These are phyloP conservation scores for Venustaconcha ellipsiformis DNA, from an alignment of 1,140 invertebrate genomes.

Conservation along the genomic window DNA sequence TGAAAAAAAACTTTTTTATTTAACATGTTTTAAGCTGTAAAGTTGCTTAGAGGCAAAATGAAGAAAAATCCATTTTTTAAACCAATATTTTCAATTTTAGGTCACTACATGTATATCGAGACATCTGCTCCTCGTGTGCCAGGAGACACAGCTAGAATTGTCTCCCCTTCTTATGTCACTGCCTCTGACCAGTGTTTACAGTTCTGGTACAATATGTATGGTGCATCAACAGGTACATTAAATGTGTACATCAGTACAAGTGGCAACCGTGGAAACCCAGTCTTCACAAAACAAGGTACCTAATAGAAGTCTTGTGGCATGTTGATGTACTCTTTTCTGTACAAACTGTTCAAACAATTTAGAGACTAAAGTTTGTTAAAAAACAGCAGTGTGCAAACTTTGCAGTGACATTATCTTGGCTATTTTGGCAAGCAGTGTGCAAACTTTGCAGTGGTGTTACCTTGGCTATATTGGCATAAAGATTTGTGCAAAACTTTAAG, in stretches of 20 bases:
- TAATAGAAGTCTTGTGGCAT: too few species aligned
- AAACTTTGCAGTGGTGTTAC: too few species aligned
- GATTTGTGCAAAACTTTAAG: too few species aligned
- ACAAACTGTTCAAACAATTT: too few species aligned
- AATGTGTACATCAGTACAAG: conserved; percentile 70
- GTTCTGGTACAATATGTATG: conserved; percentile 85
- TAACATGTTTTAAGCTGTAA: not conserved
- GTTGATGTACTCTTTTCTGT: too few species aligned
- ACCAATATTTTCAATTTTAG: conserved; percentile 28
- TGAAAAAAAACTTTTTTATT: not conserved
- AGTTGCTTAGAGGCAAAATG: too few species aligned
- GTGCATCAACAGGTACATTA: conserved; percentile 59
- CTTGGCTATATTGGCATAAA: too few species aligned
- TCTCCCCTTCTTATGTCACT: conserved; percentile 29
- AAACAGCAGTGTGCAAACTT: too few species aligned
- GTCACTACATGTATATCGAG: conserved; percentile 65
- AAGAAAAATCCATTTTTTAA: not conserved
- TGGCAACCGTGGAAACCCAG: conserved; percentile 35
- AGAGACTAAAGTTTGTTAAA: too few species aligned
- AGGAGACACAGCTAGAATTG: conserved; percentile 51
- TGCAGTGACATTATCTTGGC: too few species aligned
- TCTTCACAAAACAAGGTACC: conserved; percentile 46
- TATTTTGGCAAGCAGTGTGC: too few species aligned
- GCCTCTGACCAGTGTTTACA: conserved; percentile 39
- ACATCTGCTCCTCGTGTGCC: conserved; percentile 42